A percentile compares a stretch with the other conserved stretches of the same genome.
These are phyloP conservation scores for Rotaria sp. DNA, from an alignment of 2,888 invertebrate genomes.

Conservation along the genomic window DNA sequence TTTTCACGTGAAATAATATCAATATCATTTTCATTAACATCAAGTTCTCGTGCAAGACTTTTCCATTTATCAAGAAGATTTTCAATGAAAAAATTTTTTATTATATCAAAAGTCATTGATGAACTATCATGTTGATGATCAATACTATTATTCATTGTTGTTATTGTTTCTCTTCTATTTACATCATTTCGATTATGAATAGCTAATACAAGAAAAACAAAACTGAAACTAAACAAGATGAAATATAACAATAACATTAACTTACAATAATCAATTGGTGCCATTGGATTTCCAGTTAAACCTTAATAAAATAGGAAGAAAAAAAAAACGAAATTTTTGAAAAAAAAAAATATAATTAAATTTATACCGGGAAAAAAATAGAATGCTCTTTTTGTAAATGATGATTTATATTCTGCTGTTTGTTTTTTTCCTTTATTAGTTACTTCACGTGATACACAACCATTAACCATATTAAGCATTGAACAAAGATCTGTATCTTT, in stretches of 20 bases:
- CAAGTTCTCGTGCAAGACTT: constrained; percentile 35
- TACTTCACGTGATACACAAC: constrained; percentile 33
- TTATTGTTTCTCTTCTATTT: neutral
- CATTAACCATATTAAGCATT: constrained; percentile 41
- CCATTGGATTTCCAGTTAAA: neutral
- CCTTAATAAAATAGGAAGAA: neutral
- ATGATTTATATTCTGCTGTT: constrained; percentile 38
- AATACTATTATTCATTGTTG: neutral
- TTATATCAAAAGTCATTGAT: neutral
- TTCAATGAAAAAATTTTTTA: neutral
- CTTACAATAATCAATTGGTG: constrained; percentile 15
- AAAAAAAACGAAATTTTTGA: neutral
- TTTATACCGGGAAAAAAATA: constrained; percentile 38
- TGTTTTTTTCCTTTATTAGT: constrained; percentile 41
- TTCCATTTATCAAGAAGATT: constrained; percentile 37
- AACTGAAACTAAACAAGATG: neutral
- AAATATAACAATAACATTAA: neutral
- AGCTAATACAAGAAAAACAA: neutral
- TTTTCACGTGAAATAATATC: neutral
- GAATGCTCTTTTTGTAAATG: constrained; percentile 37
- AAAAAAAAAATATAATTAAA: too few species aligned
- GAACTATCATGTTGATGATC: constrained; percentile 8
- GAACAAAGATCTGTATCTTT: constrained; percentile 40
- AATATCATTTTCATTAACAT: constrained; percentile 38
- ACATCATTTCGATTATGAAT: constrained; percentile 1